Evolutionary conservation across 2,113 vertebrate genomes (phyloP), one percentile per base, ranked within the genome.

Genomic region (Varanus komodoensis): DNA sequence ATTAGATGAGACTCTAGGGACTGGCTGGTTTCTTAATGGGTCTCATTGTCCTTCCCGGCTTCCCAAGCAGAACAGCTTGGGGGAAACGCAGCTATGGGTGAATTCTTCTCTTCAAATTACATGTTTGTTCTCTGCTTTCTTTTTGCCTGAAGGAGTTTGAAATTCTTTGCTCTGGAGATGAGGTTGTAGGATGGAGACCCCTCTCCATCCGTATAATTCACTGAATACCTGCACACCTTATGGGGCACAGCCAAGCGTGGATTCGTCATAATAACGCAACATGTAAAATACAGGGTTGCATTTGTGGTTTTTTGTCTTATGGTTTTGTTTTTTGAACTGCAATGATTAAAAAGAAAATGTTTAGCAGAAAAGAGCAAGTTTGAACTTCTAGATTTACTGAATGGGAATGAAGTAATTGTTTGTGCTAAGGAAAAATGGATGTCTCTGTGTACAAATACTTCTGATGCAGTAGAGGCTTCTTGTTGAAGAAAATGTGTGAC

Each of bases 401-500:
- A 85, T 29, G 17, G 68, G 52, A 78, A 52, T 27, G 6, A 67
- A 8, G 15, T 48, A 67, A 77, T 79, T 78, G 64, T 73, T 52
- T 73, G 17, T 61, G 54, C 29, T n/a, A 78, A 32, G 9, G 7
- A 79, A 32, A 87, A 12, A 54, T 25, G 6, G 34, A 81, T 52
- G 2, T 64, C 54, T 78, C 12, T 29, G 6, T 77, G 73, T 6
- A 61, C 77, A 44, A 38, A 44, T 61, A 81, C 19, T 81, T 11
- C 77, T 80, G 44, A 34, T 81, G 54, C 9, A 77, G 34, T 29
- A 21, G 69, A 6, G 21, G 48, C 23, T 68, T 93, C 64, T 64
- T 92, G 74, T 77, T 93, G 52, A n/a, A 82, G 38, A 15, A 89
- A 93, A 83, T 94, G 89, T 82, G 57, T 91, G 52, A 89, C 89